These are phyloP conservation scores for Drosophila incognita DNA, from an alignment of 2,888 invertebrate species.

Conservation along the genomic window DNA sequence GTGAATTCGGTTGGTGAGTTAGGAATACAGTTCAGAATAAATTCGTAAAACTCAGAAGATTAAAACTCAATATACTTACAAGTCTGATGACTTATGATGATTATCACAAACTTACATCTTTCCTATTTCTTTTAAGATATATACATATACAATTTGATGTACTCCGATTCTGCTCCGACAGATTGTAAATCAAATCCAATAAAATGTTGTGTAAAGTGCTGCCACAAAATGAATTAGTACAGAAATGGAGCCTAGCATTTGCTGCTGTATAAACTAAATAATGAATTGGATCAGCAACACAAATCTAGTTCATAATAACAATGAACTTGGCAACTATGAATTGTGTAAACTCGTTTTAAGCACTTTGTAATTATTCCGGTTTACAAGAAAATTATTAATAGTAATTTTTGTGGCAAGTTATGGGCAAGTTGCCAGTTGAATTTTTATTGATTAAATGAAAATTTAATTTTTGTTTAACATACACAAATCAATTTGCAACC, in stretches of 20 bases:
- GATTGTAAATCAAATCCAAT: neutral
- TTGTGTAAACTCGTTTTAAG: conserved; percentile 1
- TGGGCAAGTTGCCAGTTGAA: conserved; percentile 29
- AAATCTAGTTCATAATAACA: neutral
- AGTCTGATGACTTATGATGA: neutral
- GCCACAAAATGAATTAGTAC: neutral
- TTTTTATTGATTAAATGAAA: conserved; percentile 4
- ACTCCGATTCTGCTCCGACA: neutral
- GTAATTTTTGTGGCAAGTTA: neutral
- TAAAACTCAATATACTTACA: neutral
- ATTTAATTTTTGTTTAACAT: neutral
- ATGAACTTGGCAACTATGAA: conserved; percentile 2
- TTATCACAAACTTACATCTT: neutral
- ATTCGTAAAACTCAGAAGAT: neutral
- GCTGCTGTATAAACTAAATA: neutral
- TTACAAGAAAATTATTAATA: neutral
- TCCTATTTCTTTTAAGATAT: neutral
- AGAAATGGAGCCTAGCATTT: neutral
- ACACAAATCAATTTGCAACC: conserved; percentile 7
- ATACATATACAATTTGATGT: neutral
- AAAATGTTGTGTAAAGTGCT: neutral
- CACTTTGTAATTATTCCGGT: conserved; percentile 2
- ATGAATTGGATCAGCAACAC: neutral
- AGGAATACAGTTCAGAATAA: neutral
- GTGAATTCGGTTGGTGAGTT: neutral